These are phyloP conservation scores for Scartelaos histophorus DNA, from an alignment of 2,113 vertebrate species.

Conservation along the genomic window DNA sequence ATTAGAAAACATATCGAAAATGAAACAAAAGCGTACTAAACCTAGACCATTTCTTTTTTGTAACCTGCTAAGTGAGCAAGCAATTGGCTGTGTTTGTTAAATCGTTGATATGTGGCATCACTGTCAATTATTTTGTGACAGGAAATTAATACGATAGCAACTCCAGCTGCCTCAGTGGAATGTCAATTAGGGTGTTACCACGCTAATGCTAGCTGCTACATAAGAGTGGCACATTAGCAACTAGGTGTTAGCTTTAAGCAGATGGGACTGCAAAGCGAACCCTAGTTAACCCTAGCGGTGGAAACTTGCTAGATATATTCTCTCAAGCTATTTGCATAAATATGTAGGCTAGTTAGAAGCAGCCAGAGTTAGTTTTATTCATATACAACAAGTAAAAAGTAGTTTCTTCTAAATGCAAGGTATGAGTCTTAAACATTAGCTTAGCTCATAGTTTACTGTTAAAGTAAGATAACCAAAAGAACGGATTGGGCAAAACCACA, in stretches of 20 bases:
- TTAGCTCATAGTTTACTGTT: no score
- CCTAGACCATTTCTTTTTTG: constrained; percentile 5
- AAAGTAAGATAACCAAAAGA: no score
- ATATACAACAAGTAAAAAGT: not conserved
- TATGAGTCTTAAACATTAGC: no score
- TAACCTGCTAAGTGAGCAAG: constrained; percentile 4
- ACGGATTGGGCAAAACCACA: no score
- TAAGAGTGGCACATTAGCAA: constrained; percentile 1
- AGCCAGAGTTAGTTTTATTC: not conserved
- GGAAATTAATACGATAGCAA: constrained; percentile 7
- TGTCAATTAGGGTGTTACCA: not conserved
- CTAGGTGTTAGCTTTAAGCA: constrained; percentile 10
- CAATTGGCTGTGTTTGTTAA: constrained; percentile 7
- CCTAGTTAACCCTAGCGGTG: not conserved
- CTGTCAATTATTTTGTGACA: constrained; percentile 14
- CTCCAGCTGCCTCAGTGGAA: not conserved
- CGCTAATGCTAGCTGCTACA: constrained; percentile 4
- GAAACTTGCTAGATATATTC: not conserved
- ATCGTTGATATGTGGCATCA: constrained; percentile 3
- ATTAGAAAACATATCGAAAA: constrained; percentile 44
- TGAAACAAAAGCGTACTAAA: constrained; percentile 13
- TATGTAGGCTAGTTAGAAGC: not conserved
- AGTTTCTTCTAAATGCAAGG: no score
- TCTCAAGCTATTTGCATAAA: not conserved
- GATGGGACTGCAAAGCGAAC: not conserved